These are phyloP conservation scores for Carassius auratus DNA, from an alignment of 2,113 vertebrate genomes.

Conservation along the genomic window DNA sequence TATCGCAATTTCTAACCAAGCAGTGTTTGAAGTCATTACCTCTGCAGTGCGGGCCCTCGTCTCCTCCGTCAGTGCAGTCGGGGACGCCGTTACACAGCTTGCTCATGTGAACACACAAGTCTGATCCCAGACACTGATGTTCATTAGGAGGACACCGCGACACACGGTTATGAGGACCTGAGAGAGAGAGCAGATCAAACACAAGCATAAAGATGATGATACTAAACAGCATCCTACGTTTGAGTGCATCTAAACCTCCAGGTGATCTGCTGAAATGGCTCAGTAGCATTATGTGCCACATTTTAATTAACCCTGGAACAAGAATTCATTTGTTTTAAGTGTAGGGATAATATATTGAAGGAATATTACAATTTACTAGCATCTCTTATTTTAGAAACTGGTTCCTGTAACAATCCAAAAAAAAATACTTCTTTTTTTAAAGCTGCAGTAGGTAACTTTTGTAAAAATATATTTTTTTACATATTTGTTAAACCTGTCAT, in stretches of 20 bases:
- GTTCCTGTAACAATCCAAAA: not conserved
- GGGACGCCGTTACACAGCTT: conserved; percentile 87
- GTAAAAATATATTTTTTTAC: too few relatives aligned
- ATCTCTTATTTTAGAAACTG: not conserved
- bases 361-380: not conserved
- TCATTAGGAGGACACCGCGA: conserved; percentile 91
- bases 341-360: not conserved
- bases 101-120: conserved; percentile 91
- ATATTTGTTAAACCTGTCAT: too few relatives aligned
- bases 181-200: conserved; percentile 17
- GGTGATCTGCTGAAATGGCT: not conserved
- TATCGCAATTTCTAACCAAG: too few relatives aligned
- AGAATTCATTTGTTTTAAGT: not conserved
- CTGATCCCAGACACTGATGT: conserved; percentile 90
- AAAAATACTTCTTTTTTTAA: not conserved
- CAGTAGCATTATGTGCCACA: not conserved
- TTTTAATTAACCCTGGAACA: not conserved
- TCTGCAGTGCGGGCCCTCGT: conserved; percentile 92
- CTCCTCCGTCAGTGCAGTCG: conserved; percentile 90
- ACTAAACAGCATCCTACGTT: not conserved
- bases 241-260: not conserved
- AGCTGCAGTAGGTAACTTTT: too few relatives aligned
- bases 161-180: conserved; percentile 90
- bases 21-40: conserved; percentile 69
- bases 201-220: not conserved